Percentiles rank a stretch among this genome's conserved stretches.
These are phyloP conservation scores for Balanococcus diminutus DNA, from an alignment of 2,888 invertebrate species.

Conservation along the genomic window DNA sequence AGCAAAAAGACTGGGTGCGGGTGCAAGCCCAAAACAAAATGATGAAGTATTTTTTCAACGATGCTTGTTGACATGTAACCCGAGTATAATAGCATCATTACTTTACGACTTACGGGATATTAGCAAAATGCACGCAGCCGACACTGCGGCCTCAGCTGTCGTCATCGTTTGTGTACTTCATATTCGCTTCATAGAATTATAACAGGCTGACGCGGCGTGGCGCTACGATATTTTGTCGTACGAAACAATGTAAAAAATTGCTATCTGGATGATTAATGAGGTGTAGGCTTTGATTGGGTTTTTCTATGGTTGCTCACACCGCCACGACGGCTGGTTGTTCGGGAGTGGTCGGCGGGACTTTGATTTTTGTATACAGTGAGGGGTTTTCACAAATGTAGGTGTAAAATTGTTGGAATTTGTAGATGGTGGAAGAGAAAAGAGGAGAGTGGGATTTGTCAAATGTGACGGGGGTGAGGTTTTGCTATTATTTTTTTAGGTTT, in stretches of 20 bases:
- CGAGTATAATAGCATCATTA: neutral
- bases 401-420: too few relatives aligned
- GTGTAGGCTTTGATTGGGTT: neutral
- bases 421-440: too few relatives aligned
- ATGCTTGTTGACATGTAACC: slow-evolving; percentile 28
- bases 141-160: neutral
- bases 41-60: slow-evolving; percentile 10
- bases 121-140: neutral
- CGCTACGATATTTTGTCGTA: neutral
- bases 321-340: neutral
- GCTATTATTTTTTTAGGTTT: too few relatives aligned
- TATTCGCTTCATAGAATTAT: neutral
- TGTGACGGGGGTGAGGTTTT: too few relatives aligned
- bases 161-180: neutral
- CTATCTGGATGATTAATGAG: neutral
- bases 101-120: neutral
- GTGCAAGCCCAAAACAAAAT: neutral
- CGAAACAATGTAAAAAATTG: neutral
- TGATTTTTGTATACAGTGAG: too few relatives aligned
- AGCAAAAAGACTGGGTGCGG: neutral
- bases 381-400: too few relatives aligned
- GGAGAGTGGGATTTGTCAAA: too few relatives aligned
- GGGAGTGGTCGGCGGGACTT: neutral
- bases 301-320: neutral
- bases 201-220: neutral